Conservation (phyloP, 2,888 invertebrate genomes). For the Petrolisthes manimaculis region DNA sequence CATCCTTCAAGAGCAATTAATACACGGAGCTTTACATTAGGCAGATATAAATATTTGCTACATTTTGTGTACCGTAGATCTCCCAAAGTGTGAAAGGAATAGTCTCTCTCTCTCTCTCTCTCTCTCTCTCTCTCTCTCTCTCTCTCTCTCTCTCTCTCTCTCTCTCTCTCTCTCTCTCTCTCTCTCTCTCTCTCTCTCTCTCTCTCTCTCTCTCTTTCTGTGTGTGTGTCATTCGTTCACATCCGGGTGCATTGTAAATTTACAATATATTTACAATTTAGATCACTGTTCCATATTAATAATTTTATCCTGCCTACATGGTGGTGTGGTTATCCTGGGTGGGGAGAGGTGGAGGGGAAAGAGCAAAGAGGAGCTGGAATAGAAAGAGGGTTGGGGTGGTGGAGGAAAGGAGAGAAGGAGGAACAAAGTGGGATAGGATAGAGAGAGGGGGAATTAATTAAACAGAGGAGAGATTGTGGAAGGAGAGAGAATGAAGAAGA, state of each 20-base stretch:
- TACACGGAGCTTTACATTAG: no score
- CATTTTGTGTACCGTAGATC: no score
- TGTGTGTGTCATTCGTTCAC: not conserved
- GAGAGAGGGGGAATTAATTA: not conserved
- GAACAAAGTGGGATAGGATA: not conserved
- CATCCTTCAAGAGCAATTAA: no score
- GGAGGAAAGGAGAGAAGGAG: not conserved
- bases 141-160: not conserved
- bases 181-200: not conserved
- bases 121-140: not conserved
- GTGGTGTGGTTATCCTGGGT: conserved; percentile 4
- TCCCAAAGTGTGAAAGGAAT: no score
- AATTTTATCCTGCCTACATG: not conserved
- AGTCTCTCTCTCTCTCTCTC: no score
- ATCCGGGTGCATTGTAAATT: not conserved
- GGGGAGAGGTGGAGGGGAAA: not conserved
- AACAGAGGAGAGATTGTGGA: not conserved
- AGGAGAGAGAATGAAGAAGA: not conserved
- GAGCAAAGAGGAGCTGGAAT: not conserved
- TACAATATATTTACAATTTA: not conserved
- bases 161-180: not conserved
- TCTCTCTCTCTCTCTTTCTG: no score
- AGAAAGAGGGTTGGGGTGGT: not conserved
- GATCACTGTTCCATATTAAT: not conserved
- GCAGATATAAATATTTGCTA: no score